phyloP scores from a whole-genome alignment of 2,888 invertebrate species.

The Agrypnus murinus region DNA sequence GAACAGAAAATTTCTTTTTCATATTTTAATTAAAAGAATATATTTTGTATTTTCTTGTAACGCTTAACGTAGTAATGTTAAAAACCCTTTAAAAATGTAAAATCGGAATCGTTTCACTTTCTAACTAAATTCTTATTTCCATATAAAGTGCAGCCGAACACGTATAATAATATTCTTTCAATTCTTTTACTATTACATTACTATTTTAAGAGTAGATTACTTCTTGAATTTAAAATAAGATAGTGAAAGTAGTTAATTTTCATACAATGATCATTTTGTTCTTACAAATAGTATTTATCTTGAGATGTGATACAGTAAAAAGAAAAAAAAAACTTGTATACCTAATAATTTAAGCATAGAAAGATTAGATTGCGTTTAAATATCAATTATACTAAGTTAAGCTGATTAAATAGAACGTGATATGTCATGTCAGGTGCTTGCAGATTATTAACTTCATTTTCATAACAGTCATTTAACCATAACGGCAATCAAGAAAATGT shows the following conservation, averaged over 20 bases:
- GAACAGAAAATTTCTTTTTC: background rate
- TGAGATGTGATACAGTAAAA: too few species aligned
- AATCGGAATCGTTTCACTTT: background rate
- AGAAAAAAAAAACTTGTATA: too few species aligned
- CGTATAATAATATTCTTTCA: background rate
- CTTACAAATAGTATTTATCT: too few species aligned
- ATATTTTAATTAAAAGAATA: background rate
- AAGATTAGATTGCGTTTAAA: background rate
- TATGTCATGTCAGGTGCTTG: conserved; percentile 26
- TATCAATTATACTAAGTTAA: conserved; percentile 16
- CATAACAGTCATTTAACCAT: conserved; percentile 5
- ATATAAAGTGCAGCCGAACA: conserved; percentile 1
- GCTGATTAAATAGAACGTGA: conserved; percentile 35
- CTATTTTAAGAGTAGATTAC: too few species aligned
- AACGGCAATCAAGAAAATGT: background rate
- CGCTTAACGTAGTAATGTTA: background rate
- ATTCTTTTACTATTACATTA: too few species aligned
- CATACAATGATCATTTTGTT: too few species aligned
- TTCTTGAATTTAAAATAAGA: too few species aligned
- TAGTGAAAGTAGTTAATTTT: too few species aligned
- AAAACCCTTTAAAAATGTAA: background rate
- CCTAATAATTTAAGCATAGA: too few species aligned
- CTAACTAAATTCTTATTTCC: background rate
- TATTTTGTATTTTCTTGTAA: background rate
- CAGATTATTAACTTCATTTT: conserved; percentile 4